Base-by-base conservation (phyloP, 2,113 vertebrate species). In the Clarias gariepinus region DNA sequence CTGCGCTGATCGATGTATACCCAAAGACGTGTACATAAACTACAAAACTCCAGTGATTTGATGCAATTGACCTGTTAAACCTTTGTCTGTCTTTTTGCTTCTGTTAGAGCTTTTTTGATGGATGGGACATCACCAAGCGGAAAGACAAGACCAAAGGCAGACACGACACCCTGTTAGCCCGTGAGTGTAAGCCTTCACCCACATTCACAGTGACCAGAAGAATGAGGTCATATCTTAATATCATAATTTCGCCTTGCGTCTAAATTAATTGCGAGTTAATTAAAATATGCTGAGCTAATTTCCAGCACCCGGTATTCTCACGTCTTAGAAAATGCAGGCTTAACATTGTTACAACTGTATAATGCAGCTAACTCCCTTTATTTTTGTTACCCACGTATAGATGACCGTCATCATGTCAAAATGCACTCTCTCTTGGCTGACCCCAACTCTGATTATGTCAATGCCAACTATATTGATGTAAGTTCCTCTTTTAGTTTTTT, bases 381-480 rank as follows among this genome's bases (percentile, higher is more conserved):
- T 68, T 87, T 81, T 60, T 69, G 18, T 41, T 3, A 8, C 84
- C 71, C 57, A 36, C 33, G 33, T 36, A 23, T 93, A 99, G 98
- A 98, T 0, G 98, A 99, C 82, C 96, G 97, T 0, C 98, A 98
- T 91, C 96, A 96, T 0, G 97, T 98, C 87, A 97, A 97, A 89
- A 95, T 99, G 81, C 96, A 98, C 90, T 97, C 98, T 0, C 94
- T 99, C 89, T 93, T 98, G 86, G 96, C 96, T 0, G 98, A 98
- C 89, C 96, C 96, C 58, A 96, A 96, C 82, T 96, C 96, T 0
- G 97, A 99, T 91, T 98, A 97, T 87, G 97, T 98, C 90, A 98
- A 97, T 0, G 97, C 98, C 92, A 99, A 97, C 95, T 98, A 98
- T 92, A 97, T 98, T 12, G 98, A 99, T 0, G 98, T 99, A 93